These are phyloP conservation scores for Eristalinus aeneus DNA, from an alignment of 2,888 invertebrate species.

Conservation along the genomic window DNA sequence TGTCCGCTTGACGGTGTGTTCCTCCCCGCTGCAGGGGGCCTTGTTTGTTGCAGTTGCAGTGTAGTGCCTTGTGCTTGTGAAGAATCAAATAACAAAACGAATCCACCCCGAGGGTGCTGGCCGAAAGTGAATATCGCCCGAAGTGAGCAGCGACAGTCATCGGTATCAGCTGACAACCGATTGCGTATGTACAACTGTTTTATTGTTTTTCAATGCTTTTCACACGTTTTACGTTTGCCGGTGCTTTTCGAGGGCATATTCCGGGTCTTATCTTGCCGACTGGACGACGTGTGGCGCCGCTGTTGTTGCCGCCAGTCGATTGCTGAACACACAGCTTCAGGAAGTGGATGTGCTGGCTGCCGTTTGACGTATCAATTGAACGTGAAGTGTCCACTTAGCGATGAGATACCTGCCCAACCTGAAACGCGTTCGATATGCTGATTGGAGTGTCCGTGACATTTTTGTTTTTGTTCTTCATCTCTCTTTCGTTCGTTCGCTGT, in stretches of 20 bases:
- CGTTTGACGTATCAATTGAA: conserved; percentile 8
- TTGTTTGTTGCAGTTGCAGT: background rate
- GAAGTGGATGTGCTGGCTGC: background rate
- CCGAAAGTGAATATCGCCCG: background rate
- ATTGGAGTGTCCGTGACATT: conserved; percentile 54
- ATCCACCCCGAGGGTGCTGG: conserved; percentile 18
- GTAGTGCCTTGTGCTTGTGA: background rate
- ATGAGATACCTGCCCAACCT: conserved; percentile 10
- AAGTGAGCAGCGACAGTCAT: background rate
- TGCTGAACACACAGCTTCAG: background rate
- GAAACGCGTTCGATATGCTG: background rate
- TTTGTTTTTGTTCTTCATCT: background rate
- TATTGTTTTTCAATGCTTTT: conserved; percentile 18
- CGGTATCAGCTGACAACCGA: conserved; percentile 43
- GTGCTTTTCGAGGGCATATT: background rate
- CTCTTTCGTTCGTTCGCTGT: background rate
- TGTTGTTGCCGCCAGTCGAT: background rate
- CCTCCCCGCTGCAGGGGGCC: background rate
- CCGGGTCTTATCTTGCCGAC: conserved; percentile 8
- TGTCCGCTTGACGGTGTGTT: conserved; percentile 15
- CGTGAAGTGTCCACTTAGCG: conserved; percentile 10
- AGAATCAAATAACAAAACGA: background rate
- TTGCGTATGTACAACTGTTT: conserved; percentile 48
- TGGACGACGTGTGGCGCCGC: background rate
- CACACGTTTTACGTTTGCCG: conserved; percentile 28